A percentile compares a stretch with the other conserved stretches of the same genome.
Conservation (phyloP, 2,888 invertebrate genomes). For the Adineta ricciae region DNA sequence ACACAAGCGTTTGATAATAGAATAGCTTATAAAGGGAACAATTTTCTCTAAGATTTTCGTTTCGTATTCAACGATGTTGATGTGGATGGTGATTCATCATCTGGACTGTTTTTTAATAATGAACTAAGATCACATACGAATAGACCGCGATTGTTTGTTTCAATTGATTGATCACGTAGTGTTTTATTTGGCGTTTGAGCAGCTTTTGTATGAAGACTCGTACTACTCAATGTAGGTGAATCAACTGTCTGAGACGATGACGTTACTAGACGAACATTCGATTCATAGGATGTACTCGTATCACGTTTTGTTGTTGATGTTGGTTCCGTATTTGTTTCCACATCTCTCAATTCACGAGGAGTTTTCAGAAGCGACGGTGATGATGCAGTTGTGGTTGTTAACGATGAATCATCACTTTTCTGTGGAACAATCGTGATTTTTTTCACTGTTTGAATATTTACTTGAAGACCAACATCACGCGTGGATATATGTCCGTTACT, state of each 20-base stretch:
- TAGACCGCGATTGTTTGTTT: background rate
- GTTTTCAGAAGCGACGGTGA: background rate
- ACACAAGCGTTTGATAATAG: background rate
- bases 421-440: background rate
- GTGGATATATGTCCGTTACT: background rate
- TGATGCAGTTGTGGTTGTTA: background rate
- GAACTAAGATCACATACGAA: conserved; percentile 18
- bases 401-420: background rate
- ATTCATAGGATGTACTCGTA: background rate
- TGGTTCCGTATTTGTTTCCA: background rate
- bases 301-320: background rate
- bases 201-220: background rate
- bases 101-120: background rate
- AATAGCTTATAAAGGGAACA: background rate
- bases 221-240: no score
- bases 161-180: background rate
- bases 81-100: background rate
- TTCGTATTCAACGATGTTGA: background rate
- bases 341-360: background rate
- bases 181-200: background rate
- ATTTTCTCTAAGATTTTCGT: background rate
- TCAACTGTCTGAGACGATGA: background rate
- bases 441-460: conserved; percentile 22
- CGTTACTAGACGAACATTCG: background rate
- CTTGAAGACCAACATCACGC: conserved; percentile 11